A percentile compares a stretch with the other conserved stretches of the same genome.
Evolutionary conservation across 2,888 invertebrate genomes (phyloP).

Genomic region (Tryphoninae sp.): DNA sequence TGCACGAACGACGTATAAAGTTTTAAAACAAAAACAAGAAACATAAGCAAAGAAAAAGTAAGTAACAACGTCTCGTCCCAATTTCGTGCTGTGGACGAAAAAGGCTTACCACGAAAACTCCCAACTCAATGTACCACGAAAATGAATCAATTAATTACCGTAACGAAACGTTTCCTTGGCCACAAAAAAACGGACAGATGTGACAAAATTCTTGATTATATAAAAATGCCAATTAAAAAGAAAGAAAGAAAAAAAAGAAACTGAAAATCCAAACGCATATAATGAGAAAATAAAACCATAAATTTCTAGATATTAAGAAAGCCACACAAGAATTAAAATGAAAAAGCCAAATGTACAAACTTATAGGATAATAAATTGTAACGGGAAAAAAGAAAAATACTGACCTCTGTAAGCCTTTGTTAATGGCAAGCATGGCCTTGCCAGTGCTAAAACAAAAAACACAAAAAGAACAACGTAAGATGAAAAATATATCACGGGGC

Average conservation of each 20-base stretch:
- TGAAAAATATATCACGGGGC: constrained; percentile 75
- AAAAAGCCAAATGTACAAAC: constrained; percentile 45
- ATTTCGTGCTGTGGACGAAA: background rate
- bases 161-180: background rate
- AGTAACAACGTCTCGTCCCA: background rate
- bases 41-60: constrained; percentile 34
- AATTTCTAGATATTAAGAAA: constrained; percentile 35
- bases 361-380: constrained; percentile 53
- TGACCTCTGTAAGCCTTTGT: constrained; percentile 92
- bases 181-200: background rate
- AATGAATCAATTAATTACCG: background rate
- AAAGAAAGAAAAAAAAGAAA: constrained; percentile 25
- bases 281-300: constrained; percentile 21
- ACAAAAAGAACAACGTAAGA: constrained; percentile 82
- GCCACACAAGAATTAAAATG: constrained; percentile 34
- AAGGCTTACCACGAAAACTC: background rate
- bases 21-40: constrained; percentile 57
- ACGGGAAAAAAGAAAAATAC: constrained; percentile 82
- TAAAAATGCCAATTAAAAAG: constrained; percentile 2
- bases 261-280: constrained; percentile 7
- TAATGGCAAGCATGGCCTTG: constrained; percentile 92
- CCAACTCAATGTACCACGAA: background rate
- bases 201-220: no score
- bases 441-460: constrained; percentile 88
- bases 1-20: background rate